These are phyloP conservation scores for Drosophila nebulosa DNA, from an alignment of 1,140 invertebrate species.

Conservation along the genomic window DNA sequence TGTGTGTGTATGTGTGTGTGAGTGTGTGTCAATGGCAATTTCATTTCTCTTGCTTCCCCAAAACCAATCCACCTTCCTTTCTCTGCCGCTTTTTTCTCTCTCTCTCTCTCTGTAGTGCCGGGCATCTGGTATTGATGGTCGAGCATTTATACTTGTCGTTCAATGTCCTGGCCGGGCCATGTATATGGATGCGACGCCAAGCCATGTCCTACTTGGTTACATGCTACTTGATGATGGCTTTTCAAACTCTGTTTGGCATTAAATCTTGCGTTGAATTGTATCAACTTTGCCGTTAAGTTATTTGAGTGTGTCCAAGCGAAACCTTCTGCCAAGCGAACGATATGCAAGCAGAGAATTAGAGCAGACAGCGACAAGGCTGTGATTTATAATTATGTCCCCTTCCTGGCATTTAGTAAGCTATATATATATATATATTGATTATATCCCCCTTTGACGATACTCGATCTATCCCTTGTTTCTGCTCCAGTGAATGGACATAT, in stretches of 20 bases:
- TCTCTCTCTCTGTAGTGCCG: conserved; percentile 11
- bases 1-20: conserved; percentile 7
- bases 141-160: conserved; percentile 70
- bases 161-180: conserved; percentile 49
- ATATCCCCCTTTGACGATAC: conserved; percentile 11
- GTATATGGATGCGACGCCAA: conserved; percentile 36
- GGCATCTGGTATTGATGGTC: conserved; percentile 63
- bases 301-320: conserved; percentile 59
- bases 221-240: conserved; percentile 66
- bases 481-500: conserved; percentile 42
- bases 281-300: conserved; percentile 70
- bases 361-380: conserved; percentile 23
- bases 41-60: conserved; percentile 26
- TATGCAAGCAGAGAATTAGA: conserved; percentile 4
- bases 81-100: neutral
- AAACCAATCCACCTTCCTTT: conserved; percentile 8
- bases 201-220: conserved; percentile 46
- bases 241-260: conserved; percentile 63
- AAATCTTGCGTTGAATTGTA: conserved; percentile 51
- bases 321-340: neutral
- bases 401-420: conserved; percentile 49
- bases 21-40: conserved; percentile 49
- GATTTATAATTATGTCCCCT: conserved; percentile 60
- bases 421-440: conserved; percentile 7
- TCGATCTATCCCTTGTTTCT: conserved; percentile 1